Evolutionary conservation across 1,140 invertebrate genomes (phyloP).

Genomic region (Limonius californicus): DNA sequence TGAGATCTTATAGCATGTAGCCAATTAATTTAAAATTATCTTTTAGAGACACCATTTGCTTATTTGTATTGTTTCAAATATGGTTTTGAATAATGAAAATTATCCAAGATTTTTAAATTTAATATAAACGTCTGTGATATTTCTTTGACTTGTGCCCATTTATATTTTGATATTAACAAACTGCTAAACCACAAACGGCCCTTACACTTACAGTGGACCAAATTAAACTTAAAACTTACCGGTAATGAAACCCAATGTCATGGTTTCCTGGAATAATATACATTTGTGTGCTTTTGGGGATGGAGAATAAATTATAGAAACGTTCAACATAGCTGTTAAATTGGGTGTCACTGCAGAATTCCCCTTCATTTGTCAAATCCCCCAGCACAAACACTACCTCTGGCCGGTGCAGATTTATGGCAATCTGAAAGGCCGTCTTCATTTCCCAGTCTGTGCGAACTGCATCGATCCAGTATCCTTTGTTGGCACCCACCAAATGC

Average conservation of each 20-base stretch:
- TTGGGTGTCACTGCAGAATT: slow-evolving; percentile 74
- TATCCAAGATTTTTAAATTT: no score
- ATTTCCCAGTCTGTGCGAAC: slow-evolving; percentile 96
- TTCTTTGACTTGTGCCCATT: no score
- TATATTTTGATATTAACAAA: no score
- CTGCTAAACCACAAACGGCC: no score
- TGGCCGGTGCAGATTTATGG: slow-evolving; percentile 76
- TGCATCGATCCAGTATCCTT: slow-evolving; percentile 96
- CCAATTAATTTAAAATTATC: no score
- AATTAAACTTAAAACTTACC: slow-evolving; percentile 55
- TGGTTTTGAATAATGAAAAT: no score
- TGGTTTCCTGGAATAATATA: slow-evolving; percentile 91
- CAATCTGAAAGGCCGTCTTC: slow-evolving; percentile 88
- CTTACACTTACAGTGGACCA: slow-evolving; percentile 59
- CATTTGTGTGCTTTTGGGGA: slow-evolving; percentile 66
- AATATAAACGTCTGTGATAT: no score
- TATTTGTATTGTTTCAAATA: slow-evolving; percentile 62
- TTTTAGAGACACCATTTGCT: no score
- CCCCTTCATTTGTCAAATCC: slow-evolving; percentile 96
- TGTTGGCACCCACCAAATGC: slow-evolving; percentile 82
- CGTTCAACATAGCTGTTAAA: slow-evolving; percentile 74
- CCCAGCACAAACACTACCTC: slow-evolving; percentile 91
- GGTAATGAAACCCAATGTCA: slow-evolving; percentile 97
- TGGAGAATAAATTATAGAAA: slow-evolving; percentile 76
- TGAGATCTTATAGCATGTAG: no score